Percentiles rank a stretch among this genome's conserved stretches.
Evolutionary conservation across 1,140 invertebrate genomes (phyloP).

Genomic region (Eurosta solidaginis): DNA sequence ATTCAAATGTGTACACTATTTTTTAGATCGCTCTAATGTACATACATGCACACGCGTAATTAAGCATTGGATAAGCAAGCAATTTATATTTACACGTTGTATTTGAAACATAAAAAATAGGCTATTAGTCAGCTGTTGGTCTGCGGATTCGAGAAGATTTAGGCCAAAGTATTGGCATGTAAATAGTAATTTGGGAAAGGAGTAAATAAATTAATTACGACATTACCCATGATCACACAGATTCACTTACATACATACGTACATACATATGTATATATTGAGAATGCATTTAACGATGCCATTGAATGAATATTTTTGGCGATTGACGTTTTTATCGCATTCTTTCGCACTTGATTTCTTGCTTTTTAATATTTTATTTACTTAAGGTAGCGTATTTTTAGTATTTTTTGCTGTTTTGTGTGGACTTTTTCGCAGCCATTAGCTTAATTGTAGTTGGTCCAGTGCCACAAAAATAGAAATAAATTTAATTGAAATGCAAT

Average conservation of each 20-base stretch:
- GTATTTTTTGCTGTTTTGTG: neutral
- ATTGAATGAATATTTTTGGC: neutral
- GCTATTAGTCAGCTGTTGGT: constrained; percentile 2
- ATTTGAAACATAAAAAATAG: constrained; percentile 10
- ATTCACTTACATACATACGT: neutral
- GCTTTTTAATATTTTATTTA: neutral
- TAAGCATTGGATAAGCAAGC: neutral
- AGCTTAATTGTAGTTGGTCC: neutral
- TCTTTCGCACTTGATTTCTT: constrained; percentile 15
- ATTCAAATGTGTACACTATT: no score
- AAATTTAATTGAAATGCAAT: neutral
- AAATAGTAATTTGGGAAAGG: neutral
- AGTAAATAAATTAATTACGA: neutral
- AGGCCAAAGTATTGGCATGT: neutral
- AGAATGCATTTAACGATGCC: neutral
- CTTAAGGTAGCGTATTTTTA: neutral
- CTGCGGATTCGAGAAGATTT: constrained; percentile 14
- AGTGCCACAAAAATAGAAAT: neutral
- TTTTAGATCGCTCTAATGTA: no score
- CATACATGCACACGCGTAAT: no score
- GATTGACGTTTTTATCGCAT: constrained; percentile 2
- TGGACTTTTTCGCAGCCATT: neutral
- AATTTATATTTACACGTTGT: neutral
- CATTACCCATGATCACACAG: neutral
- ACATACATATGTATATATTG: neutral